Base-by-base conservation (phyloP, 2,113 vertebrate species). In the Lathamus discolor region DNA sequence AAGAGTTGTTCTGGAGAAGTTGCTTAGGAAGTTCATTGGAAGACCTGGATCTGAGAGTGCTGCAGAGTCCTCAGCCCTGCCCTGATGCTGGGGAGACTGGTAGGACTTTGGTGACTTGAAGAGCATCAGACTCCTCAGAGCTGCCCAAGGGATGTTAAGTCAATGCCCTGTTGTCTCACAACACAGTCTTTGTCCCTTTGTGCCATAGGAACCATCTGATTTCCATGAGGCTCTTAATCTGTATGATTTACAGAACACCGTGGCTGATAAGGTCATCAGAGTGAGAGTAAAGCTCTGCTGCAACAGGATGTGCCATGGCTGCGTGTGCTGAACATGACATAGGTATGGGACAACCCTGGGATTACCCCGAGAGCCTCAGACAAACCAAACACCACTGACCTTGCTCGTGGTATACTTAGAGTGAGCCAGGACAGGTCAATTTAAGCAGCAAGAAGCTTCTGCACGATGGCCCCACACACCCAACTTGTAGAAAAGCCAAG, bases 341-440 rank as follows among this genome's bases (percentile, higher is more conserved):
- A 28, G 37, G 24, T 29, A 7, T 1, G 44, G 75, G 66, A 7
- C 43, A 79, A 15, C 11, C 31, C 69, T 35, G 62, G 79, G 64
- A 4, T 14, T 64, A n/a, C 33, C 28, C 54, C 5, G 41, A 64
- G 62, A 68, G 44, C 17, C 20, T 5, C 68, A 29, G 73, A 31
- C 22, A 46, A 70, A 22, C 35, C 73, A 17, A 57, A 80, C 23
- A 10, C 49, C 62, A 11, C 43, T 37, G n/a, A 64, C 15, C n/a
- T 17, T 25, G 11, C 39, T 9, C 0, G 1, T 20, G 55, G 1
- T 23, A 0, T 0, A 3, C 5, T 28, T 6, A 8, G 33, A 35
- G 31, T 2, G 3, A 52, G 29, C 20, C 67, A 46, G 88, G 29
- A 64, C 4, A 10, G 43, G 14, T 4, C 31, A 2, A 7, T 41